Evolutionary conservation across 2,888 invertebrate species (phyloP), one percentile per base, ranked within the genome.

Genomic region (Thereva unica): DNA sequence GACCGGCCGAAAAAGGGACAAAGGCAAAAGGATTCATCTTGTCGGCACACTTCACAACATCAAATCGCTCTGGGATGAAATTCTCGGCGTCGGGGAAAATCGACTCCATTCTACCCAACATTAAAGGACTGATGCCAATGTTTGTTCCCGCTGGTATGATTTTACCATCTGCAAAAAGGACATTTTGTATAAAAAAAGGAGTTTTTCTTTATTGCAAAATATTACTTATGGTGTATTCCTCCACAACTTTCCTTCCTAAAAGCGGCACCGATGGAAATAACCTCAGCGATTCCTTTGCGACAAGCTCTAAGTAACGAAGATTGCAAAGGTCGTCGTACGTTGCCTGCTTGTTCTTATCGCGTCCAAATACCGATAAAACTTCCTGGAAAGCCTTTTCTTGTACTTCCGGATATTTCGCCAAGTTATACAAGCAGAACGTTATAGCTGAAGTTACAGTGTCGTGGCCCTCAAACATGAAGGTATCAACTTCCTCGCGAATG

Each of bases 401-500:
- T 3, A 77, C 75, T 4, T 74, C 61, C 0, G 75, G 71, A 74
- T 80, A 70, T 5, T 76, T 69, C 0, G 80, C 74, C 12, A 80
- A 69, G 35, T 71, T 61, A 67, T 74, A 72, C 0, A 80, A 68
- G 7, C 74, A 71, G 34, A 78, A 79, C 35, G 73, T 72, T 2
- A 78, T 71, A 0, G 74, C 78, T 9, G 75, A 75, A 0, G 78
- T 74, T 8, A 79, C 78, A 6, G 80, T 80, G 38, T 80, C 79
- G 23, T 79, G 78, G 1, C 80, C 80, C 68, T 86, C 89, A 77
- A 89, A 89, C 85, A 89, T 86, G 71, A 89, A 89, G 0, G 89
- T 89, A 69, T 89, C 86, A 0, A 89, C 87, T 81, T 90, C 87
- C 75, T 88, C 87, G 64, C 86, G 81, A 6, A 90, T 84, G 68